A percentile compares a stretch with the other conserved stretches of the same genome.
phyloP scores from a whole-genome alignment of 2,113 vertebrate genomes.

The Anolis sagrei region DNA sequence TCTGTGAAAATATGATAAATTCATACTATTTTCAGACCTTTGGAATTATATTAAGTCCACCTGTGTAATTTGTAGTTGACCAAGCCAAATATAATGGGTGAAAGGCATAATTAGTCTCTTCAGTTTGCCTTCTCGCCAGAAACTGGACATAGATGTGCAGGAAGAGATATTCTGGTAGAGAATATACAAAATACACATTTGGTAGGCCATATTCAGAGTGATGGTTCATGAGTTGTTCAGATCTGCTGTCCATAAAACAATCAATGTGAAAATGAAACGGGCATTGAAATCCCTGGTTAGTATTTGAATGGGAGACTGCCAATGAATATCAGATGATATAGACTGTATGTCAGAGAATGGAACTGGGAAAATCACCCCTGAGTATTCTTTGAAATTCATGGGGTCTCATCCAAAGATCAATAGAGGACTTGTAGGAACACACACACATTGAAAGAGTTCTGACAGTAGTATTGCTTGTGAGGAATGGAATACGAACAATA shows the following conservation, averaged over 20 bases:
- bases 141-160: background rate
- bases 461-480: too few species aligned
- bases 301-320: background rate
- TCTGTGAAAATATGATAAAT: background rate
- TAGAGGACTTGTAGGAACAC: too few species aligned
- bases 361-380: too few species aligned
- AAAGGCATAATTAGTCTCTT: background rate
- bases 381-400: too few species aligned
- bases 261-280: background rate
- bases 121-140: background rate
- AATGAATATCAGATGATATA: too few species aligned
- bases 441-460: too few species aligned
- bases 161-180: background rate
- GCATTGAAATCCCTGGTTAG: background rate
- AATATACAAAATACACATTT: background rate
- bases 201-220: background rate
- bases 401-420: too few species aligned
- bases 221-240: background rate
- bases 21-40: background rate
- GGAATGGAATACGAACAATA: too few species aligned
- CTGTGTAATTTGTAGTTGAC: background rate
- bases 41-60: background rate
- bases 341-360: too few species aligned
- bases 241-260: background rate
- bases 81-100: background rate